These are phyloP conservation scores for Neostethus bicornis DNA, from an alignment of 2,797 vertebrate genomes.

Conservation along the genomic window DNA sequence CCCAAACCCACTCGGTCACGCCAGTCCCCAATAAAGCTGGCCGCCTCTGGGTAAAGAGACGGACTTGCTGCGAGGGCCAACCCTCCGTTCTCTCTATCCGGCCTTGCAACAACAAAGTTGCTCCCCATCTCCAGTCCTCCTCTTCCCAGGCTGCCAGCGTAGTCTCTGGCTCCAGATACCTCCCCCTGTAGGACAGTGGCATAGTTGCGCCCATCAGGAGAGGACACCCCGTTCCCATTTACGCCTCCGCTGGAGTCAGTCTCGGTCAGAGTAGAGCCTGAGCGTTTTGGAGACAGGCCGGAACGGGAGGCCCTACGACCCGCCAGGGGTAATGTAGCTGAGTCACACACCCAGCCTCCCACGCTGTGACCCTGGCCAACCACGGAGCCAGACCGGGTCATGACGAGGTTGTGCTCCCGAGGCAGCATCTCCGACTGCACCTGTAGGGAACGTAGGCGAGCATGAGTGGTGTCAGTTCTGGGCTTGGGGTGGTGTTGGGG, in stretches of 20 bases:
- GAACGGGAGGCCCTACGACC: slow-evolving; percentile 83
- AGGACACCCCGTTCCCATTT: slow-evolving; percentile 35
- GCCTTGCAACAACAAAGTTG: slow-evolving; percentile 77
- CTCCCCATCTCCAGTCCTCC: slow-evolving; percentile 81
- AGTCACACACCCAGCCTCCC: slow-evolving; percentile 82
- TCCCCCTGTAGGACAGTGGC: slow-evolving; percentile 72
- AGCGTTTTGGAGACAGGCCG: slow-evolving; percentile 83
- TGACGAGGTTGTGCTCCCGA: slow-evolving; percentile 78
- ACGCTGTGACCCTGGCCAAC: slow-evolving; percentile 68
- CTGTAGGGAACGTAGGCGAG: slow-evolving; percentile 75
- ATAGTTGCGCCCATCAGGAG: slow-evolving; percentile 67
- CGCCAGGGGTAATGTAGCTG: slow-evolving; percentile 79
- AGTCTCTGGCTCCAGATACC: slow-evolving; percentile 73
- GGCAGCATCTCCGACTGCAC: slow-evolving; percentile 80
- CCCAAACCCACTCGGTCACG: slow-evolving; percentile 75
- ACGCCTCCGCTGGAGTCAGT: slow-evolving; percentile 51
- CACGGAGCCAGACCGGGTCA: slow-evolving; percentile 79
- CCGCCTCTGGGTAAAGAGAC: slow-evolving; percentile 71
- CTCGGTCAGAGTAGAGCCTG: slow-evolving; percentile 71
- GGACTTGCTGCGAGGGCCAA: slow-evolving; percentile 67
- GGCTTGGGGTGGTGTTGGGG: slow-evolving; percentile 43
- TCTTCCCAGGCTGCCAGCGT: slow-evolving; percentile 72
- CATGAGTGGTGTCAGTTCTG: slow-evolving; percentile 72
- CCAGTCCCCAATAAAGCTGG: slow-evolving; percentile 80
- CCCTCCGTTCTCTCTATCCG: slow-evolving; percentile 72